Percentiles rank a stretch among this genome's conserved stretches.
phyloP scores from a whole-genome alignment of 2,888 invertebrate genomes.

The Acrocyrtus sp. region DNA sequence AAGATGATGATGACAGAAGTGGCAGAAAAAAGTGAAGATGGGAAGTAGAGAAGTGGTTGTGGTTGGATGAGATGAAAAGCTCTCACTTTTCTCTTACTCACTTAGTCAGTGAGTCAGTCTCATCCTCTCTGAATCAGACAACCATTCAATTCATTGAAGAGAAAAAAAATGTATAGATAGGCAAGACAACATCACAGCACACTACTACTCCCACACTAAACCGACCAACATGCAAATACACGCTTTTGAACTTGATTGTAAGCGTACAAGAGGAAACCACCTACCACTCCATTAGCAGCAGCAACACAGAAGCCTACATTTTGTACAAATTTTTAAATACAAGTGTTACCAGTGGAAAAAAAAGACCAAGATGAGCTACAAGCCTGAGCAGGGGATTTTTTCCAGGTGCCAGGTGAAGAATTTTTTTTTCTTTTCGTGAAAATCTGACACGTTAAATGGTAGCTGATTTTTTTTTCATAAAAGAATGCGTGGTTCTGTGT shows the following conservation, averaged over 20 bases:
- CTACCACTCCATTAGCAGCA: not conserved
- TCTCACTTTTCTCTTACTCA: slow-evolving; percentile 39
- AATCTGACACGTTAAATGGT: not conserved
- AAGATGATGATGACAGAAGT: slow-evolving; percentile 46
- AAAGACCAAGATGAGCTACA: too few species aligned
- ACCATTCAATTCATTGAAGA: slow-evolving; percentile 32
- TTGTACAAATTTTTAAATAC: too few species aligned
- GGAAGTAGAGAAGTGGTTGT: slow-evolving; percentile 18
- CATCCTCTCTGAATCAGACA: slow-evolving; percentile 39
- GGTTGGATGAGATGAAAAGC: slow-evolving; percentile 34
- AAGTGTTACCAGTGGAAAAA: too few species aligned
- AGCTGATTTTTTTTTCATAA: not conserved
- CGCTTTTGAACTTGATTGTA: not conserved
- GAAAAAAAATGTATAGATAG: not conserved
- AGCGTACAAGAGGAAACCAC: not conserved
- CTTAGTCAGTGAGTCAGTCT: slow-evolving; percentile 44
- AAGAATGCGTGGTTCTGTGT: too few species aligned
- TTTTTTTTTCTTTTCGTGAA: not conserved
- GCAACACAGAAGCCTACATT: too few species aligned
- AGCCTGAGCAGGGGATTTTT: not conserved
- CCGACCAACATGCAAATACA: not conserved
- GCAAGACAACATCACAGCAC: not conserved
- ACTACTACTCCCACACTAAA: not conserved
- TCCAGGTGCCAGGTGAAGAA: not conserved
- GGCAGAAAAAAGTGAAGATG: slow-evolving; percentile 3